phyloP scores from a whole-genome alignment of 2,113 vertebrate species.

The Nannospalax galili region DNA sequence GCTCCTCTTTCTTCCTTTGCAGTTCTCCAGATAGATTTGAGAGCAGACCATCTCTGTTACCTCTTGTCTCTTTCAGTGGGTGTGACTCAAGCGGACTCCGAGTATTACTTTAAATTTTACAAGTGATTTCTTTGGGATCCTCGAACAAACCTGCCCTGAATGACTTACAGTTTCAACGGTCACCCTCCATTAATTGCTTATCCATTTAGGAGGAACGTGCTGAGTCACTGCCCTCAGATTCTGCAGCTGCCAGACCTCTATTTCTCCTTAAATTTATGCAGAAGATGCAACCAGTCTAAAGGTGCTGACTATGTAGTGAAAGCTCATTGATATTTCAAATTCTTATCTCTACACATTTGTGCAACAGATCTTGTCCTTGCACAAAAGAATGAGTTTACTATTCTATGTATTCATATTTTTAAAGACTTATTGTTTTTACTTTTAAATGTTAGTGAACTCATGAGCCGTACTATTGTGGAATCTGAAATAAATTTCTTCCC shows the following conservation, averaged over 20 bases:
- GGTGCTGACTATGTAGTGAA: neutral
- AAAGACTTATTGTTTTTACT: no score
- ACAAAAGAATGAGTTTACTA: neutral
- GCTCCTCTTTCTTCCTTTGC: neutral
- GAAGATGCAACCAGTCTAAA: neutral
- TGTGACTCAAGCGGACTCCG: neutral
- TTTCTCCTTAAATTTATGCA: neutral
- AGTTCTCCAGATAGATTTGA: neutral
- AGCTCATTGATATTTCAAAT: neutral
- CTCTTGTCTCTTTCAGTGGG: neutral
- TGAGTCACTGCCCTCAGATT: neutral
- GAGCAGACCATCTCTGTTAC: neutral
- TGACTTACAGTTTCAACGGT: neutral
- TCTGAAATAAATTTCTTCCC: slow-evolving; percentile 1
- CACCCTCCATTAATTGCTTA: neutral
- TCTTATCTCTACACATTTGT: neutral
- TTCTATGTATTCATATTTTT: neutral
- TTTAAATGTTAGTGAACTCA: no score
- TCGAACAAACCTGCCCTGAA: neutral
- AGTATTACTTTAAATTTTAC: neutral
- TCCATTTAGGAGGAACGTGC: neutral
- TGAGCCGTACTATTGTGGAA: no score
- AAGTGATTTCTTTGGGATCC: neutral
- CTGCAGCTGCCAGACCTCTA: neutral
- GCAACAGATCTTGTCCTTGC: neutral